Evolutionary conservation across 2,797 vertebrate species (phyloP), one percentile per base, ranked within the genome.

Genomic region (Sebastes itinus): DNA sequence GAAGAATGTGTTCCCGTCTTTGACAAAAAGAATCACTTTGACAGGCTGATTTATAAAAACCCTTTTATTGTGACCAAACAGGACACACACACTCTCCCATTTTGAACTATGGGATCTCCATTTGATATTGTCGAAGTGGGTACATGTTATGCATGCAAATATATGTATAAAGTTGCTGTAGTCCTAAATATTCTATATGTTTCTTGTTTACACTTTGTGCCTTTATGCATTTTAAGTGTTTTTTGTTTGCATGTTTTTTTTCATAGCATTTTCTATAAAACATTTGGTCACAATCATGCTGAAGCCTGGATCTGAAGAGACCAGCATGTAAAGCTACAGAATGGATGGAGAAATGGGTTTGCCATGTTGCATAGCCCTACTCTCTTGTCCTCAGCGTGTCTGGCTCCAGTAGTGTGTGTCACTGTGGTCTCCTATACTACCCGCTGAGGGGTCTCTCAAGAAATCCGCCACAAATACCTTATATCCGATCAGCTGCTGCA

Each of bases 231-330:
- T 94, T 91, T 72, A 93, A 93, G 94, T 92, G 85, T 56, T 85
- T 92, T 91, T 92, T 90, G 38, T 88, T 56, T 83, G 52, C 72
- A 46, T 85, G 42, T 38, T 72, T 81, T 86, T 85, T 75, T 77
- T 65, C 2, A 49, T 70, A 61, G 22, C 7, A 25, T 92, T 92
- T 92, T 87, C 87, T 95, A 95, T 42, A 97, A 97, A 98, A 96
- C 90, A 94, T 98, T 98, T 98, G 97, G 98, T 99, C 97, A 97
- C 96, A 83, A 87, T 96, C 96, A 95, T 96, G 96, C 97, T 96
- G 96, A 97, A 95, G 96, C 95, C 95, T 95, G 92, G 94, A 95
- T 95, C 86, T 93, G 90, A 94, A 87, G 86, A 94, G 92, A 93
- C 92, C 96, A 96, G 94, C 95, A 94, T 93, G 83, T 95, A 94